Evolutionary conservation across 1,140 invertebrate genomes (phyloP).

Genomic region (Macrocentrus cingulum): DNA sequence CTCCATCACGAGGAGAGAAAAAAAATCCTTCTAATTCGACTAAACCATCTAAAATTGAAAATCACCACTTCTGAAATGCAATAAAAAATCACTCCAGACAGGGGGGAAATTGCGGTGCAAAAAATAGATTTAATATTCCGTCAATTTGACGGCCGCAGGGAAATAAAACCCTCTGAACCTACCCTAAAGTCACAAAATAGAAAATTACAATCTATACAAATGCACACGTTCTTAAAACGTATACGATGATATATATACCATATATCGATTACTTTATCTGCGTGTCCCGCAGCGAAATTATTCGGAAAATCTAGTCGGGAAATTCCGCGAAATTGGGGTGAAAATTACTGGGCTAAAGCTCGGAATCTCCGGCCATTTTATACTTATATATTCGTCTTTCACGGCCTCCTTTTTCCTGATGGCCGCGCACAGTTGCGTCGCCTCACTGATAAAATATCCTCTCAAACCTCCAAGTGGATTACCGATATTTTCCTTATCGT

Average conservation of each 20-base stretch:
- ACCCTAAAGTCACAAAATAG: constrained; percentile 28
- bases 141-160: constrained; percentile 5
- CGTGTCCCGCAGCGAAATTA: constrained; percentile 25
- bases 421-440: constrained; percentile 6
- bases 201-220: constrained; percentile 26
- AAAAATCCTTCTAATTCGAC: no score
- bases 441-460: constrained; percentile 23
- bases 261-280: not conserved
- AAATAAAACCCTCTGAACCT: constrained; percentile 21
- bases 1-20: not conserved
- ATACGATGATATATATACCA: not conserved
- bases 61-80: no score
- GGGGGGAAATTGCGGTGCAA: not conserved
- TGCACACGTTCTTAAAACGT: constrained; percentile 10
- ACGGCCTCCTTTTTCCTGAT: not conserved
- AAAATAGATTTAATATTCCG: constrained; percentile 15
- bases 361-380: constrained; percentile 16
- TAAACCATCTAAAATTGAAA: no score
- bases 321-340: constrained; percentile 34
- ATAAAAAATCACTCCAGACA: no score
- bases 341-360: constrained; percentile 32
- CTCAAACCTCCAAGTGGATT: constrained; percentile 28
- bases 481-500: constrained; percentile 31
- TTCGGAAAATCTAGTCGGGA: constrained; percentile 29
- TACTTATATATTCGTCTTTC: not conserved